Evolutionary conservation across 2,888 invertebrate species (phyloP).

Genomic region (Cephus nigrinus): DNA sequence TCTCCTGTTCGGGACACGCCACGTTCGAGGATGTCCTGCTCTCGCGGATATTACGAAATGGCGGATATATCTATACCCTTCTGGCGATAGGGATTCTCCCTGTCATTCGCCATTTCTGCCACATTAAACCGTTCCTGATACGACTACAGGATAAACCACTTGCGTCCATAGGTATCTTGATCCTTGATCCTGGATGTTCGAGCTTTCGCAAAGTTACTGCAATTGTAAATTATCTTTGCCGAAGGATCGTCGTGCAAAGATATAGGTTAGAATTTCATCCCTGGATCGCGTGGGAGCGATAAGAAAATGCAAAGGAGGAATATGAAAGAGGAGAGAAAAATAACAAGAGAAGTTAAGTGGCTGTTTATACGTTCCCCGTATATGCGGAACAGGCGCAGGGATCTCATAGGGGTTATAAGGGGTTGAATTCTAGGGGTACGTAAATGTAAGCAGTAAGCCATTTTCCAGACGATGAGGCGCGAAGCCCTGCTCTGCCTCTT

Average conservation of each 20-base stretch:
- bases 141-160: background rate
- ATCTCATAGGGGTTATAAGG: constrained; percentile 8
- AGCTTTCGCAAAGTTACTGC: background rate
- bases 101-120: background rate
- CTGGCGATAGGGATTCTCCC: background rate
- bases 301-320: constrained; percentile 12
- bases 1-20: constrained; percentile 44
- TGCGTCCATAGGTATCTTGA: background rate
- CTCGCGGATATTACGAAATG: constrained; percentile 54
- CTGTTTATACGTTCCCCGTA: constrained; percentile 44
- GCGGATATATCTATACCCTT: constrained; percentile 15
- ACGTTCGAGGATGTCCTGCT: constrained; percentile 27
- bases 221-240: background rate
- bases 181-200: background rate
- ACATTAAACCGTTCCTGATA: background rate
- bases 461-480: constrained; percentile 67
- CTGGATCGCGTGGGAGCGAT: constrained; percentile 15
- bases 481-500: constrained; percentile 63
- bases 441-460: constrained; percentile 66
- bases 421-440: constrained; percentile 36
- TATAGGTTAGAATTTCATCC: background rate
- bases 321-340: constrained; percentile 5
- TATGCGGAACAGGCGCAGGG: background rate
- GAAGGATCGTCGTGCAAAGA: background rate
- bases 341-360: constrained; percentile 46